Percentiles rank a stretch among this genome's conserved stretches.
These are phyloP conservation scores for Parnassius orleans DNA, from an alignment of 2,888 invertebrate species.

Conservation along the genomic window DNA sequence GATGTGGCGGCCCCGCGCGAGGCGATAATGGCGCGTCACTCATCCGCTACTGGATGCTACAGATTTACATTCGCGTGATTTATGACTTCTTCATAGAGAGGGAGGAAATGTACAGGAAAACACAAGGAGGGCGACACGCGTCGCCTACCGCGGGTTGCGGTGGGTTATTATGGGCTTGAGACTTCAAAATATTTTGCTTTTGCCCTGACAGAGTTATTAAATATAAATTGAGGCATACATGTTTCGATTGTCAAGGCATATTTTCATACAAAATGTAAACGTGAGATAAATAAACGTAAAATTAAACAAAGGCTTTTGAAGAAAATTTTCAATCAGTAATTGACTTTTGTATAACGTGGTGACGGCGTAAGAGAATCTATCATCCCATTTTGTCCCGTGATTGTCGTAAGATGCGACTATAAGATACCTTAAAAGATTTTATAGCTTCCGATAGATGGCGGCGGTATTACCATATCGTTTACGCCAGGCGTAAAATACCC, in stretches of 20 bases:
- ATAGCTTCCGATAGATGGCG: too few species aligned
- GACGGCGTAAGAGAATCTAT: too few species aligned
- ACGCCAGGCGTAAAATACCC: too few species aligned
- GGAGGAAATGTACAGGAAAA: conserved; percentile 70
- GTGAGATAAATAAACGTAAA: too few species aligned
- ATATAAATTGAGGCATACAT: background rate
- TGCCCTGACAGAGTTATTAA: background rate
- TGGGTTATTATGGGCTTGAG: conserved; percentile 4
- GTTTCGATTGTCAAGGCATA: background rate
- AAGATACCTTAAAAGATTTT: too few species aligned
- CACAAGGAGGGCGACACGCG: conserved; percentile 47
- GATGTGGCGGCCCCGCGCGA: conserved; percentile 44
- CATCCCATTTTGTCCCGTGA: too few species aligned
- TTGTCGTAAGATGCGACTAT: too few species aligned
- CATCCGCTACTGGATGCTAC: conserved; percentile 74
- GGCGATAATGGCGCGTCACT: conserved; percentile 78
- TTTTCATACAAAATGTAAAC: too few species aligned
- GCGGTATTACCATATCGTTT: too few species aligned
- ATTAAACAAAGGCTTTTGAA: too few species aligned
- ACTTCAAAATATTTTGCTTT: conserved; percentile 13
- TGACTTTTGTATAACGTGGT: too few species aligned
- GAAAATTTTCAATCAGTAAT: too few species aligned
- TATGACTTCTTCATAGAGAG: conserved; percentile 79
- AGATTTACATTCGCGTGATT: conserved; percentile 79
- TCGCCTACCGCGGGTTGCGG: conserved; percentile 26